These are phyloP conservation scores for Helostoma temminkii DNA, from an alignment of 2,797 vertebrate genomes.

Conservation along the genomic window DNA sequence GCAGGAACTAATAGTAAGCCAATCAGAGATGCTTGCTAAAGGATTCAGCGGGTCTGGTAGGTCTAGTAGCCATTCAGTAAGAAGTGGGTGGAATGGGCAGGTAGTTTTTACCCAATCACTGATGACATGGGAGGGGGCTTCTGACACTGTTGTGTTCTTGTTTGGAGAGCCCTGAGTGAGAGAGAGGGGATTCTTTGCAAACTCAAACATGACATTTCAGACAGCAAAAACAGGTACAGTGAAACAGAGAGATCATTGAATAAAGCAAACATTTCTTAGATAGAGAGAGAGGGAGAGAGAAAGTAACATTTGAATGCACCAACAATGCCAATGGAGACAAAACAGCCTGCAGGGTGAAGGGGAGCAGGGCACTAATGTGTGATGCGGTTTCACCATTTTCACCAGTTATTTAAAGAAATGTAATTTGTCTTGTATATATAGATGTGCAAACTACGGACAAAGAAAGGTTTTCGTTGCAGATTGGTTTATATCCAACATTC, in stretches of 20 bases:
- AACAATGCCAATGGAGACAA: slow-evolving; percentile 75
- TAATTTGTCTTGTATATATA: neutral
- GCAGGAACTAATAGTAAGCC: slow-evolving; percentile 65
- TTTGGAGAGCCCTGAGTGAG: slow-evolving; percentile 86
- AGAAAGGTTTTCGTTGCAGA: neutral
- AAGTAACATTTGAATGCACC: slow-evolving; percentile 76
- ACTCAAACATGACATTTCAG: slow-evolving; percentile 84
- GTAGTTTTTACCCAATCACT: slow-evolving; percentile 79
- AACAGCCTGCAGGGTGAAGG: slow-evolving; percentile 71
- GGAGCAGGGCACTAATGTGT: slow-evolving; percentile 64
- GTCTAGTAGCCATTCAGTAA: slow-evolving; percentile 61
- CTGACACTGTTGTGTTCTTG: slow-evolving; percentile 80
- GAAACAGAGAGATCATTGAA: slow-evolving; percentile 81
- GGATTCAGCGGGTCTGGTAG: slow-evolving; percentile 63
- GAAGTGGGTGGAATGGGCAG: slow-evolving; percentile 63
- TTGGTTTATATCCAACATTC: too few species aligned
- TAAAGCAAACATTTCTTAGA: slow-evolving; percentile 78
- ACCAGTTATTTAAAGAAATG: too few species aligned
- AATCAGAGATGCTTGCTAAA: slow-evolving; percentile 70
- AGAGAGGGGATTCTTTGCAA: slow-evolving; percentile 88
- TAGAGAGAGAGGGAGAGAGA: slow-evolving; percentile 55
- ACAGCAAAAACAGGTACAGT: slow-evolving; percentile 82
- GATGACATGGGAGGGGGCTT: slow-evolving; percentile 78
- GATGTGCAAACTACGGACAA: too few species aligned
- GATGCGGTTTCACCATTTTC: slow-evolving; percentile 9